Conservation (phyloP, 2,113 vertebrate species). For the Spea bombifrons region DNA sequence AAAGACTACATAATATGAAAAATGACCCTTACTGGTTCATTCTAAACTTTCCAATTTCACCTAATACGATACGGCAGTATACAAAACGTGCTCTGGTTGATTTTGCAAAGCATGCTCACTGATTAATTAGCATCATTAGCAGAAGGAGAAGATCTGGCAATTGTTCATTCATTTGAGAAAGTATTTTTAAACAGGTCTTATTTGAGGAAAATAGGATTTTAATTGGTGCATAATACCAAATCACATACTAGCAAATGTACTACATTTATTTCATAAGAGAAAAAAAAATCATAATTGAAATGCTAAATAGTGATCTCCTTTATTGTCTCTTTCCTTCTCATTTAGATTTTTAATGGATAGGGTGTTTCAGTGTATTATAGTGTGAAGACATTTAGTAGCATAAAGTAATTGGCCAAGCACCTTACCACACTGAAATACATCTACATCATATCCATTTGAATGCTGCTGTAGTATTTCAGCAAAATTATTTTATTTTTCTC, state of each 20-base stretch:
- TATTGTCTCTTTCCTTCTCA: neutral
- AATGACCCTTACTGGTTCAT: no score
- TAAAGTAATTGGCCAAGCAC: neutral
- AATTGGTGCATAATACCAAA: neutral
- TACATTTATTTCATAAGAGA: neutral
- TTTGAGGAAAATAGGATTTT: conserved; percentile 7
- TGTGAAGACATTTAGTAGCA: neutral
- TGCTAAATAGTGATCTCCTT: neutral
- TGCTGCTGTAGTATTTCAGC: neutral
- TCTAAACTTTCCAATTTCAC: no score
- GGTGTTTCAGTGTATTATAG: neutral
- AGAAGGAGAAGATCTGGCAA: conserved; percentile 13
- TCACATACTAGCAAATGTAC: neutral
- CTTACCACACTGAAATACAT: neutral
- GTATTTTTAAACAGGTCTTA: conserved; percentile 17
- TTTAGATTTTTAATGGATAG: neutral
- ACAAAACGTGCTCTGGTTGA: neutral
- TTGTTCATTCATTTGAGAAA: conserved; percentile 10
- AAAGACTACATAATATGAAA: no score
- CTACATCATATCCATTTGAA: neutral
- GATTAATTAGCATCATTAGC: conserved; percentile 36
- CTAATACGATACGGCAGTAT: no score
- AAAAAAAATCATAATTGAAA: neutral
- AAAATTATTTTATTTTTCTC: no score
- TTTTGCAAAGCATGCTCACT: conserved; percentile 17